phyloP scores from a whole-genome alignment of 2,113 vertebrate genomes.

The Mystacornis crossleyi region DNA sequence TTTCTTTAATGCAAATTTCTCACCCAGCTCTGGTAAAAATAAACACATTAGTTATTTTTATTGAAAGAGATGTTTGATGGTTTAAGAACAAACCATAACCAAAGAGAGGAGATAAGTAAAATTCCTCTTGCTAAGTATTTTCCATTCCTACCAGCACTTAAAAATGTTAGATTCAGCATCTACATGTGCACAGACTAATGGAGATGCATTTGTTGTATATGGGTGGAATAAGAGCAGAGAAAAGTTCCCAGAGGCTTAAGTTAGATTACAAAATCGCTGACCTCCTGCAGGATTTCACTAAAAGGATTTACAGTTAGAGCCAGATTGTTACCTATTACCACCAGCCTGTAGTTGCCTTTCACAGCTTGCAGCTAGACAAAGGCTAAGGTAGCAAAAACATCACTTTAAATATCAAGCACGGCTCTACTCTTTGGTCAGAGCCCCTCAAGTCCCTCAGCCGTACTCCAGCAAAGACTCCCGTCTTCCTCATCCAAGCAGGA shows the following conservation, averaged over 20 bases:
- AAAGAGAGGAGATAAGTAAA: neutral
- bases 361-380: neutral
- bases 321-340: neutral
- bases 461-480: neutral
- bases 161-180: neutral
- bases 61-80: constrained; percentile 12
- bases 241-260: neutral
- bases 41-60: constrained; percentile 57
- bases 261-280: neutral
- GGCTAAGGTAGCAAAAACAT: neutral
- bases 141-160: neutral
- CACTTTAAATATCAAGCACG: neutral
- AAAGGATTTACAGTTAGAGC: neutral
- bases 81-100: neutral
- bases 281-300: neutral
- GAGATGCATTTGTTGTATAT: neutral
- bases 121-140: constrained; percentile 24
- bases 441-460: neutral
- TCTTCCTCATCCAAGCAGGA: neutral
- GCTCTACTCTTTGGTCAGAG: neutral
- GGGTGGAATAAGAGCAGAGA: neutral
- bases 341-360: neutral
- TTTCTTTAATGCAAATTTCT: constrained; percentile 63
- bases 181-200: neutral
- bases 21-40: constrained; percentile 35